A percentile compares a stretch with the other conserved stretches of the same genome.
These are phyloP conservation scores for Syndactyla subalaris DNA, from an alignment of 2,797 vertebrate genomes.

Conservation along the genomic window DNA sequence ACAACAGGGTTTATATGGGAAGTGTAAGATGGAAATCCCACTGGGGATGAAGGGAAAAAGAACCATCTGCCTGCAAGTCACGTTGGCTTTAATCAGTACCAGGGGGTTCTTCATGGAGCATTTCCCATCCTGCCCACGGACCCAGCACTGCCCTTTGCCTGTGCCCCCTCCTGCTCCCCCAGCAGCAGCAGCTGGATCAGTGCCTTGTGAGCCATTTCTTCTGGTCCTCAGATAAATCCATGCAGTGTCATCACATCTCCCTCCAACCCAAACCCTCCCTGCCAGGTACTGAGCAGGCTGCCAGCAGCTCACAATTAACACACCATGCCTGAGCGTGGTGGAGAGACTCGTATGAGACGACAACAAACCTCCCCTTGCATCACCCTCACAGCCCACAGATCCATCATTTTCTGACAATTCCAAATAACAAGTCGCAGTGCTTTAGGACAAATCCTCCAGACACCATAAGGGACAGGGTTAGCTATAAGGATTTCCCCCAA, in stretches of 20 bases:
- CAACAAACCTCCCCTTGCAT: accelerated
- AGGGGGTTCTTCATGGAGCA: accelerated
- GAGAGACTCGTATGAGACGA: neutral
- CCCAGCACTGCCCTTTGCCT: neutral
- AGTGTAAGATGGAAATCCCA: neutral
- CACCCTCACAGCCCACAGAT: neutral
- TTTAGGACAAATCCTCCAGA: neutral
- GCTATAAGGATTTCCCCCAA: neutral
- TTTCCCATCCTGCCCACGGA: accelerated
- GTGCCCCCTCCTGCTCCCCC: neutral
- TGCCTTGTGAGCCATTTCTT: neutral
- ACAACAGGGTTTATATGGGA: neutral
- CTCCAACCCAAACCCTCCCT: neutral
- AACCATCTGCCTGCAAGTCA: accelerated
- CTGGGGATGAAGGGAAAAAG: accelerated
- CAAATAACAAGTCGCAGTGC: accelerated
- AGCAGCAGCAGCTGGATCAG: neutral
- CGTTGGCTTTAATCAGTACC: accelerated
- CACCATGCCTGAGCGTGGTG: accelerated
- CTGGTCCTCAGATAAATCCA: neutral
- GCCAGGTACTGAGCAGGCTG: neutral
- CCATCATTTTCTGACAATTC: neutral
- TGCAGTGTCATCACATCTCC: neutral
- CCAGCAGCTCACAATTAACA: neutral
- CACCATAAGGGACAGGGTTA: accelerated